These are phyloP conservation scores for Cyprinodon brontotheroides DNA, from an alignment of 2,113 vertebrate genomes.

Conservation along the genomic window DNA sequence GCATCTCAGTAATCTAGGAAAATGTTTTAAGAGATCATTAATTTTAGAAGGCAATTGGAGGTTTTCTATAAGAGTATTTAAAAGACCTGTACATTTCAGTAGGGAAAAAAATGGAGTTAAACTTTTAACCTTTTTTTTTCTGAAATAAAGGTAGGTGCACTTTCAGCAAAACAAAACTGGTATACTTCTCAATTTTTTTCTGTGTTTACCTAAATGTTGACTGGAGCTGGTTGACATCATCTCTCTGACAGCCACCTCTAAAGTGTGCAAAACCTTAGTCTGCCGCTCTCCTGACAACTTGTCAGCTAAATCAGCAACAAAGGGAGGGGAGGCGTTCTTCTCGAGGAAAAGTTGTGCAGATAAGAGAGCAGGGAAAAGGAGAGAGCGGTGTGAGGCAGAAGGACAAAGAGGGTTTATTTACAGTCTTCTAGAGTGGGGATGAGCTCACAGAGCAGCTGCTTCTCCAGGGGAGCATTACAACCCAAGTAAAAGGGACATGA, in stretches of 20 bases:
- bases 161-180: neutral
- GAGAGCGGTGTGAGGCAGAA: slow-evolving; percentile 20
- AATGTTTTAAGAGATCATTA: no score
- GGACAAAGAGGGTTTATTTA: slow-evolving; percentile 56
- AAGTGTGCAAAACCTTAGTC: slow-evolving; percentile 28
- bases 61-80: no score
- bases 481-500: slow-evolving; percentile 40
- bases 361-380: slow-evolving; percentile 32
- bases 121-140: no score
- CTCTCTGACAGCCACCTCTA: slow-evolving; percentile 9
- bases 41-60: no score
- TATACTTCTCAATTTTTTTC: neutral
- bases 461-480: slow-evolving; percentile 47
- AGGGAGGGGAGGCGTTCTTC: slow-evolving; percentile 48
- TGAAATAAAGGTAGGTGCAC: slow-evolving; percentile 16
- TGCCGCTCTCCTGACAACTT: slow-evolving; percentile 46
- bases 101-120: no score
- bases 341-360: slow-evolving; percentile 43
- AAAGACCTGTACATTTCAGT: no score
- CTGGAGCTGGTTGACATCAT: neutral
- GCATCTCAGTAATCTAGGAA: no score
- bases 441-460: slow-evolving; percentile 75
- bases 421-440: slow-evolving; percentile 43
- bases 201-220: neutral
- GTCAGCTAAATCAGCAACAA: slow-evolving; percentile 40